Conservation (phyloP, 2,797 vertebrate genomes). For the Remorina albescens region DNA sequence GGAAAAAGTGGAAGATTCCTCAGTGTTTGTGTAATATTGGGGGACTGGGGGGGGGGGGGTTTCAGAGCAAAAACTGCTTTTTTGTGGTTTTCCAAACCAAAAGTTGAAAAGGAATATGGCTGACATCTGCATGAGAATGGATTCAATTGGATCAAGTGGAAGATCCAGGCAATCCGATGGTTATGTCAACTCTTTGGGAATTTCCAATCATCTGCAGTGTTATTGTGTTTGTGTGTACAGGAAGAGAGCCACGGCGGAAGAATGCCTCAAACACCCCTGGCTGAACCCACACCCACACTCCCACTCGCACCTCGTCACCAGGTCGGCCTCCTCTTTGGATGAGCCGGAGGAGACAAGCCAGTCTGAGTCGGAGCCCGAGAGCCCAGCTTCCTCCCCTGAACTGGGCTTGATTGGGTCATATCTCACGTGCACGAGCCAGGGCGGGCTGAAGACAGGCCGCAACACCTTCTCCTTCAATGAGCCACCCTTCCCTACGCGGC, state of each 20-base stretch:
- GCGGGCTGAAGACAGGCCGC: conserved; percentile 81
- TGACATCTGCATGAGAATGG: conserved; percentile 21
- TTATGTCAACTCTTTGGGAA: conserved; percentile 67
- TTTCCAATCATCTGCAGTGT: conserved; percentile 71
- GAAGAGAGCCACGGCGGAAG: conserved; percentile 85
- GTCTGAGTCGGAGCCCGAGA: conserved; percentile 85
- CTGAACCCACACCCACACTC: conserved; percentile 66
- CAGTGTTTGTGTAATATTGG: conserved; percentile 60
- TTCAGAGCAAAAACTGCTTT: conserved; percentile 33
- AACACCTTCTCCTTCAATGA: conserved; percentile 83
- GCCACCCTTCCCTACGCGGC: conserved; percentile 73
- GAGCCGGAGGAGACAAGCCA: conserved; percentile 84
- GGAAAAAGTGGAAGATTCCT: conserved; percentile 73
- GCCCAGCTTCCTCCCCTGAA: conserved; percentile 78
- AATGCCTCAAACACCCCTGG: conserved; percentile 88
- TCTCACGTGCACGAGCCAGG: conserved; percentile 78
- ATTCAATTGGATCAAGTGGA: conserved; percentile 41
- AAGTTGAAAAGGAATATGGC: conserved; percentile 56
- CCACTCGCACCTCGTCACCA: conserved; percentile 61
- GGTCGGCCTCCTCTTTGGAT: conserved; percentile 66
- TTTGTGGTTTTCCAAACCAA: conserved; percentile 61
- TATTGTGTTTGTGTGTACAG: conserved; percentile 80
- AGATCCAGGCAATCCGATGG: conserved; percentile 44
- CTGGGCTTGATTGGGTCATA: conserved; percentile 79
- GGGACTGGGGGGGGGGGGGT: conserved; percentile 31